These are phyloP conservation scores for Plutomurus gul DNA, from an alignment of 1,140 invertebrate genomes.

Conservation along the genomic window DNA sequence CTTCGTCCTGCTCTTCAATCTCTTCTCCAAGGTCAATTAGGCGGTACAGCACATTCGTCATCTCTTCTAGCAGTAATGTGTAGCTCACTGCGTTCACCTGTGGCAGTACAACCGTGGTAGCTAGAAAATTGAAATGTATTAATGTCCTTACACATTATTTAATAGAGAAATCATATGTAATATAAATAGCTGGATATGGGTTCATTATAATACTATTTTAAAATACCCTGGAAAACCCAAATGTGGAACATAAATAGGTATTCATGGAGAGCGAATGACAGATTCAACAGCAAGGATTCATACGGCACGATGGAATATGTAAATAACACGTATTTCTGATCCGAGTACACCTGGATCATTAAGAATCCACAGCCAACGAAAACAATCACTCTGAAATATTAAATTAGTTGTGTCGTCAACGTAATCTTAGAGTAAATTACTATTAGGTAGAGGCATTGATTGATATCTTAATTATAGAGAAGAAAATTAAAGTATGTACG, in stretches of 20 bases:
- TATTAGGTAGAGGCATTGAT: background rate
- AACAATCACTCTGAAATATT: background rate
- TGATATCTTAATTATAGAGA: too few species aligned
- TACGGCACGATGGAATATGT: background rate
- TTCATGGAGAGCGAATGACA: conserved; percentile 20
- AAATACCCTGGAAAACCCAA: background rate
- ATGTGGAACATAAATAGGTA: conserved; percentile 35
- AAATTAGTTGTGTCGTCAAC: too few species aligned
- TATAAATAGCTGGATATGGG: background rate
- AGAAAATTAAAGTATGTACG: background rate
- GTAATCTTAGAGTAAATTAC: too few species aligned
- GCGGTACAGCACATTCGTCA: background rate
- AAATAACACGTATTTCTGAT: background rate
- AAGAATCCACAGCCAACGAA: background rate
- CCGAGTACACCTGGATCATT: background rate
- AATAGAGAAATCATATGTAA: background rate
- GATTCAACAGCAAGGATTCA: background rate
- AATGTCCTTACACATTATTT: background rate
- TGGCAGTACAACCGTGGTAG: background rate
- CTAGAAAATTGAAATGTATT: background rate
- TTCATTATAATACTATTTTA: background rate
- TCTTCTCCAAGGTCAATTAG: conserved; percentile 1
- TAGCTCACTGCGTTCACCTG: background rate
- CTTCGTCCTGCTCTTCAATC: background rate
- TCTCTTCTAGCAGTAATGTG: background rate